Conservation (phyloP, 2,113 vertebrate species). For the Channa argus region DNA sequence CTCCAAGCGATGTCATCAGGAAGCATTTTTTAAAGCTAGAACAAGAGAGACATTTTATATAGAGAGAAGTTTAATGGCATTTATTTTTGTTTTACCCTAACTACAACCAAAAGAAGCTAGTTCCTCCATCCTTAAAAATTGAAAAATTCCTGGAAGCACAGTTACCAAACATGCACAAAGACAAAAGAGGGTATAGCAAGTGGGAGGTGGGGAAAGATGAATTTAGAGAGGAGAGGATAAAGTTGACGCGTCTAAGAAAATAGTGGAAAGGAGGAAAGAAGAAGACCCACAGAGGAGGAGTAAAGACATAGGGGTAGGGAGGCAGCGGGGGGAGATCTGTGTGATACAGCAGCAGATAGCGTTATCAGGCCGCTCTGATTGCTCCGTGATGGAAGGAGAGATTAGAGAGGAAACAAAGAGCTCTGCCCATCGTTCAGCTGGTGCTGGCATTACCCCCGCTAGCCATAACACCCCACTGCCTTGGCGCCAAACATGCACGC, state of each 20-base stretch:
- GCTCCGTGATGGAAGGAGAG: constrained; percentile 65
- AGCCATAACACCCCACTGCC: constrained; percentile 81
- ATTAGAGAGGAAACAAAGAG: constrained; percentile 65
- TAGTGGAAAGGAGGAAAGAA: not conserved
- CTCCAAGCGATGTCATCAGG: no score
- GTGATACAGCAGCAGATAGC: constrained; percentile 77
- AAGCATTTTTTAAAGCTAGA: no score
- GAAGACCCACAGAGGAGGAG: not conserved
- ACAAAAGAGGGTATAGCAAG: no score
- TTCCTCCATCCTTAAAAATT: not conserved
- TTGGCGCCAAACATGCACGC: constrained; percentile 75
- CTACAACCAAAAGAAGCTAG: no score
- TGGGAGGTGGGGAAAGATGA: no score
- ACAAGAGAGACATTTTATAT: no score
- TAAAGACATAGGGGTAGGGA: constrained; percentile 30
- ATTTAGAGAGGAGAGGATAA: not conserved
- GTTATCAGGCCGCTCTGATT: constrained; percentile 74
- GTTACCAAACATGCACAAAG: not conserved
- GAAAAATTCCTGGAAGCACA: not conserved
- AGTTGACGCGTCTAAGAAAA: not conserved
- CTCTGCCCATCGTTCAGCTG: constrained; percentile 66
- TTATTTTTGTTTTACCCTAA: no score
- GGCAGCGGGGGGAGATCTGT: constrained; percentile 33
- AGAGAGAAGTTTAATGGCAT: no score
- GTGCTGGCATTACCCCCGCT: constrained; percentile 52